phyloP scores from a whole-genome alignment of 92 coral and sea anemone genomes.

The Paragorgia papillata region DNA sequence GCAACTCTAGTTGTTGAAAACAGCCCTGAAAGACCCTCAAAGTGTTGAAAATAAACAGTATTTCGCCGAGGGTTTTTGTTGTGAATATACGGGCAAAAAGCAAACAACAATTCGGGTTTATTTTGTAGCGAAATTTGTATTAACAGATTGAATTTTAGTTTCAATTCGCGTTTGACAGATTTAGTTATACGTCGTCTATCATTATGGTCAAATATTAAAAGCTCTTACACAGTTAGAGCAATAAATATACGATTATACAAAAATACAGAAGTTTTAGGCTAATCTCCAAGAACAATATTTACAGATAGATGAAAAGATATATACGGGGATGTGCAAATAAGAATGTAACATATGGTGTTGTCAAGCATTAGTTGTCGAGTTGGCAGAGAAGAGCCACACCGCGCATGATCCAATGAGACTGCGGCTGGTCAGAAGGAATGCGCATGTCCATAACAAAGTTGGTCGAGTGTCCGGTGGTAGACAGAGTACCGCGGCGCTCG shows the following conservation, averaged over 20 bases:
- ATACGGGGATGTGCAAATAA: background rate
- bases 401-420: constrained; percentile 99
- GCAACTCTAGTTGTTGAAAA: no score
- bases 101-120: no score
- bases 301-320: background rate
- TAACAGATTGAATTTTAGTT: no score
- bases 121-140: no score
- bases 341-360: background rate
- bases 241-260: background rate
- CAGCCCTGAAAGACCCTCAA: no score
- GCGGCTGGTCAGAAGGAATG: constrained; percentile 98
- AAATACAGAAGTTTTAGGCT: background rate
- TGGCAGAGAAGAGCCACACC: constrained; percentile 98
- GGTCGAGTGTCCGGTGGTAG: constrained; percentile 99
- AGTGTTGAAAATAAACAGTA: no score
- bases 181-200: no score
- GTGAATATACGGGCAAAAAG: no score
- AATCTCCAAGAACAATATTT: background rate
- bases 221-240: background rate
- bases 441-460: constrained; percentile 99
- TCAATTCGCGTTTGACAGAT: background rate
- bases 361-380: constrained; percentile 71
- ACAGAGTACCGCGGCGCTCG: constrained; percentile 95
- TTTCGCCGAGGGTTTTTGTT: no score
- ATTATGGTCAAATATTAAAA: no score